These are phyloP conservation scores for Semicossyphus pulcher DNA, from an alignment of 2,113 vertebrate species.

Conservation along the genomic window DNA sequence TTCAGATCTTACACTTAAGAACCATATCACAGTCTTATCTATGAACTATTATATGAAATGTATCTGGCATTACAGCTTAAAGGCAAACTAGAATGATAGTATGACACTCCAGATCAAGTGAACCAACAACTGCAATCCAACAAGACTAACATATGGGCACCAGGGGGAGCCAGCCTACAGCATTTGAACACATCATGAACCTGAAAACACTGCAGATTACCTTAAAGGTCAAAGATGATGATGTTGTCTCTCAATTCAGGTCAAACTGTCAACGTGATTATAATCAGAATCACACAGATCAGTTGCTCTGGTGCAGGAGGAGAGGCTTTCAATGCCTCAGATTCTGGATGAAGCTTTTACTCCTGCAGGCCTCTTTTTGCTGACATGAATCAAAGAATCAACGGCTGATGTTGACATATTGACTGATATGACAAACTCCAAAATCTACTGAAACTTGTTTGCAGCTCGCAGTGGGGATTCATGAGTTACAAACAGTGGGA, in stretches of 20 bases:
- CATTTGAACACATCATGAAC: background rate
- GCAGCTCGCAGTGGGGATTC: conserved; percentile 1
- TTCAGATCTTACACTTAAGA: too few species aligned
- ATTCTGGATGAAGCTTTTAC: background rate
- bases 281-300: background rate
- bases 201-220: background rate
- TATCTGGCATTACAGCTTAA: too few species aligned
- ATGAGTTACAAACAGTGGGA: conserved; percentile 6
- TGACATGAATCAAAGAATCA: background rate
- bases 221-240: background rate
- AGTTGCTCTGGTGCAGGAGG: background rate
- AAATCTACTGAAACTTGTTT: background rate
- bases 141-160: conserved; percentile 6
- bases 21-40: too few species aligned
- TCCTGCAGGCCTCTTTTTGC: too few species aligned
- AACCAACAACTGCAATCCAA: too few species aligned
- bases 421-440: too few species aligned
- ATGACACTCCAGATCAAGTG: too few species aligned
- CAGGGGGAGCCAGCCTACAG: conserved; percentile 62
- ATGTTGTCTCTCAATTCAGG: background rate
- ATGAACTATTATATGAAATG: too few species aligned
- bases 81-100: too few species aligned
- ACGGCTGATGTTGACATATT: background rate
- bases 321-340: background rate
- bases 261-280: background rate